Base-by-base conservation (phyloP, 35 echinoderm and acorn worm species). In the Chiridota heheva region DNA sequence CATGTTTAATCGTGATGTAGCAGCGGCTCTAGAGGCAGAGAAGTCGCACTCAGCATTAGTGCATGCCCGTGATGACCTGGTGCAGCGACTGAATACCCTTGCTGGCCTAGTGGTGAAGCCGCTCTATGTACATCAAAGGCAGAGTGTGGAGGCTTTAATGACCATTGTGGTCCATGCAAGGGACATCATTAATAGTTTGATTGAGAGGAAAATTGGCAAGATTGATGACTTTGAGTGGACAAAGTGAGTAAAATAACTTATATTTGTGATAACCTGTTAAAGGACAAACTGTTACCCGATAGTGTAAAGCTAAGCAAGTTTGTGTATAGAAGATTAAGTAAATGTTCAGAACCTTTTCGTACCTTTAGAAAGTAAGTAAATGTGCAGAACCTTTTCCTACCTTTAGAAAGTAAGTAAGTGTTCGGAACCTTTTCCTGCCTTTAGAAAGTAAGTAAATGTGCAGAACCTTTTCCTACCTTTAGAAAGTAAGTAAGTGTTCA, bases 141-240 rank as follows among this genome's bases (percentile, higher is more conserved):
- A 91, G 84, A 91, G 95, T 63, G 84, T 98, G 32, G 95, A 98
- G 89, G 95, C 95, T n/a, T 65, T 98, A 1, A 89, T 98, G 47
- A 91, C 90, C 60, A 98, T 98, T 40, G 73, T 91, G 64, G 95
- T 98, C 0, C 95, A 98, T 70, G 60, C 95, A n/a, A 91, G 95
- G 31, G 95, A 98, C 37, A 98, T 98, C 29, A 60, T 98, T 7
- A 80, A 88, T 41, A 81, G 65, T n/a, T 16, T 98, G 42, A 98
- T 98, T 66, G 81, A 89, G 24, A 63, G 64, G 35, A 92, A 98
- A 69, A 71, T 91, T 12, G 49, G 74, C 12, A 79, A 66, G 6
- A 82, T 82, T 18, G 95, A 91, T 62, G 86, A 91, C 62, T 98
- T 98, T 98, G 95, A 98, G 66, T 98, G 95, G 95, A 88, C 81